Base-by-base conservation (phyloP, 1,140 invertebrate genomes). In the Dendroctonus ponderosae region DNA sequence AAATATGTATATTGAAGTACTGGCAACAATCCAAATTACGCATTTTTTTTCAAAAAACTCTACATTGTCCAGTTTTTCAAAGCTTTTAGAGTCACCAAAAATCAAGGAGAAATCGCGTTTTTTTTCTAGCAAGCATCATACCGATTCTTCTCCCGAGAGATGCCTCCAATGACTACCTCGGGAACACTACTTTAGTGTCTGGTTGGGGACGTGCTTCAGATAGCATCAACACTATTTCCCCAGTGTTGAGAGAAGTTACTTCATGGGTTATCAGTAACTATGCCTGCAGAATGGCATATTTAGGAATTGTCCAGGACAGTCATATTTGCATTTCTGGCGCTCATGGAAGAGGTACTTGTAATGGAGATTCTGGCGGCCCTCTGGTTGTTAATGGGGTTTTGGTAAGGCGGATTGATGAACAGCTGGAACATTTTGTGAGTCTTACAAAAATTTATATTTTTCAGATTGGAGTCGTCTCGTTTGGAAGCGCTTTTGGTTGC, bases 381-480 rank as follows among this genome's bases (percentile, higher is more conserved):
- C 69, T 83, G 49, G 77, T 81, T 1, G 54, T 42, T 65, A 70
- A 66, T 51, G 71, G 62, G 62, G 69, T 48, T 11, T 58, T 66
- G 67, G 62, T 71, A 64, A 6, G 37, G 26, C 26, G 1, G 26
- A 1, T 26, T 26, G 1, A 26, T 26, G 26, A 26, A 26, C 1
- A 26, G 26, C 3, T 26, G 26, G 1, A 26, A 26, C n/a, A 26
- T 26, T 26, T 26, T 26, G 26, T 26, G 26, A 26, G 3, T 1
- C 3, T 26, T 26, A 26, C 26, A 26, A 26, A 56, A 38, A 41
- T 6, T 11, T 53, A 48, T 41, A 49, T 57, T 66, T 76, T 79
- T 46, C 71, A 81, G 80, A 76, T 85, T 53, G 85, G 85, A 52
- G 74, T 86, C 9, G 82, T 81, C 0, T 85, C 84, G 4, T 86